These are phyloP conservation scores for Toxotes lorentzi DNA, from an alignment of 2,797 vertebrate genomes.

Conservation along the genomic window DNA sequence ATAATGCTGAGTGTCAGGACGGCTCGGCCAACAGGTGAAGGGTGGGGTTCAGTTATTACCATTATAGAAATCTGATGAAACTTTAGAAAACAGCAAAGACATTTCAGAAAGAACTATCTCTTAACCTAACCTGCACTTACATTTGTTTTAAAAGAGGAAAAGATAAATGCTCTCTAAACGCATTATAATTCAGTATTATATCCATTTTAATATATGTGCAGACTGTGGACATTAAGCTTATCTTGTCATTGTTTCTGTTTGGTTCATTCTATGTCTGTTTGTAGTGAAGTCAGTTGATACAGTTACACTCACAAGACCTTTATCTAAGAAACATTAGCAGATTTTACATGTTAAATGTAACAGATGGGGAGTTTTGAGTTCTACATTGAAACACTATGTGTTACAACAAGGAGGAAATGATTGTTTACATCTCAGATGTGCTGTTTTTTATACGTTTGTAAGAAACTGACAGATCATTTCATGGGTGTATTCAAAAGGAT, in stretches of 20 bases:
- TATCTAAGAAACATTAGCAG: no score
- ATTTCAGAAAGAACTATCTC: neutral
- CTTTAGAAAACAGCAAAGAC: constrained; percentile 2
- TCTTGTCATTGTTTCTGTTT: neutral
- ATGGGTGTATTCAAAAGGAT: neutral
- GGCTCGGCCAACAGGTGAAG: constrained; percentile 52
- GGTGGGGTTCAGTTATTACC: constrained; percentile 23
- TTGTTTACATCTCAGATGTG: no score
- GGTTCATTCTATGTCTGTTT: neutral
- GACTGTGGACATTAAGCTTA: neutral
- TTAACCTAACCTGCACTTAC: neutral
- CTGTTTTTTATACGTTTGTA: no score
- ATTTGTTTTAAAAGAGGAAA: neutral
- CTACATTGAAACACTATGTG: no score
- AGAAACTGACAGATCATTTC: neutral
- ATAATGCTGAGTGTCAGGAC: constrained; percentile 26
- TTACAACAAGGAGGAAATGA: no score
- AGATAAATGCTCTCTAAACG: neutral
- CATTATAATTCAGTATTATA: no score
- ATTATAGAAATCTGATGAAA: constrained; percentile 33
- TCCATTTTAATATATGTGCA: neutral
- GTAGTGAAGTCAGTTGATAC: neutral
- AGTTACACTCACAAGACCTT: no score
- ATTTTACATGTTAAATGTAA: neutral
- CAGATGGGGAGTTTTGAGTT: neutral